Base-by-base conservation (phyloP, 2,797 vertebrate species). In the Scomberomorus guttatus region DNA sequence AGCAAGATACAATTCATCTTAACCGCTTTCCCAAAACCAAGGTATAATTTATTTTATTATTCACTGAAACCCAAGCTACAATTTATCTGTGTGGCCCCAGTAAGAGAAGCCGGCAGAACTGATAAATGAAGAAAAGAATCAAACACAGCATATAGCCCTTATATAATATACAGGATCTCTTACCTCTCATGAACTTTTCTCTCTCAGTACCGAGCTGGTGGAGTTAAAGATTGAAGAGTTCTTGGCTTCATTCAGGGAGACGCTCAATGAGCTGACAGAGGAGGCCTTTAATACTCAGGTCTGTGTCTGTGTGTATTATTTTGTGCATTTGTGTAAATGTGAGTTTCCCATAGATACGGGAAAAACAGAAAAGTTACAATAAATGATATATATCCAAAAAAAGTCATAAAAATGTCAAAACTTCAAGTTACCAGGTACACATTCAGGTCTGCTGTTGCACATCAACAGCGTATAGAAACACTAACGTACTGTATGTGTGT, bases 181-280 rank as follows among this genome's bases (percentile, higher is more conserved):
- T 58, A 78, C 72, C 75, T 80, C 75, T 79, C 76, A 18, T 87
- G 12, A 64, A 56, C 80, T 66, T 69, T 72, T 46, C 59, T 76
- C 69, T 83, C 89, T 67, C 90, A 99, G 98, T 81, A 96, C 98
- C 2, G 98, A 99, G 89, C 56, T 96, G 87, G 98, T 98, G 78
- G 97, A 99, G 92, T 93, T 93, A 72, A 99, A 99, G 93, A 98
- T 98, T 84, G 98, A 99, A 89, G 98, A 99, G 89, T 99, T 99
- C 89, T 94, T 99, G 91, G 90, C 87, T 72, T 97, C 94, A 58
- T 99, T 97, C 85, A 96, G 95, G 80, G 96, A 97, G 83, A 97
- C 94, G 92, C 95, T 99, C 17, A 86, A 90, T 77, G 93, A 93
- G 46, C 94, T 98, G 92, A 96, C 94, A 10, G 97, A 98, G 72